Base-by-base conservation (phyloP, 1,140 invertebrate genomes). In the Apis dorsata region DNA sequence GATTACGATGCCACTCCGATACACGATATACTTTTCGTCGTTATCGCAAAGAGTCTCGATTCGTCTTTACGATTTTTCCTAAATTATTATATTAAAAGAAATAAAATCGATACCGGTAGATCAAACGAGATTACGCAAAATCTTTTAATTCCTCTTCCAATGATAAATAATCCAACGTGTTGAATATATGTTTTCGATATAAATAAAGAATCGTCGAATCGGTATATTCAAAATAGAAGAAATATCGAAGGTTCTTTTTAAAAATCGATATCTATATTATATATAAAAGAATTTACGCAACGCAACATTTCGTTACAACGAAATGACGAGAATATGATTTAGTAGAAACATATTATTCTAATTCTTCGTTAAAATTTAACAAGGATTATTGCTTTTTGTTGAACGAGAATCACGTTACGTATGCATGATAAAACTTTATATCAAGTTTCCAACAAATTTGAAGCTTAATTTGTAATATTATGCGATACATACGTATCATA, bases 341-440 rank as follows among this genome's bases (percentile, higher is more conserved):
- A 44, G 28, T 19, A 68, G 34, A 4, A 19, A 21, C 65, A 5
- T 68, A 44, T 68, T 21, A 17, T 70, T 71, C 69, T n/a, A n/a
- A 71, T 71, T 71, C 49, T 71, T 71, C 49, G 19, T 49, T 49
- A 28, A 71, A 53, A 71, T 71, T 5, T 71, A 71, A 71, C 69
- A 70, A 51, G 68, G 28, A 8, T 72, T 72, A 72, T 72, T 72
- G 51, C 53, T 55, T 59, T 72, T 34, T 21, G 53, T 72, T 55
- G n/a, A 28, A 53, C 49, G 15, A 11, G 24, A 5, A 72, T 59
- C 70, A 8, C 19, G 53, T 72, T 57, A 34, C n/a, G 15, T 72
- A 72, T 72, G 70, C 70, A 72, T 72, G 70, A 2, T 57, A 28
- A 72, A 72, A 72, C 70, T 72, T 72, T 44, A 71, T 71, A 57